phyloP scores from a whole-genome alignment of 2,113 vertebrate species.

The Passer domesticus region DNA sequence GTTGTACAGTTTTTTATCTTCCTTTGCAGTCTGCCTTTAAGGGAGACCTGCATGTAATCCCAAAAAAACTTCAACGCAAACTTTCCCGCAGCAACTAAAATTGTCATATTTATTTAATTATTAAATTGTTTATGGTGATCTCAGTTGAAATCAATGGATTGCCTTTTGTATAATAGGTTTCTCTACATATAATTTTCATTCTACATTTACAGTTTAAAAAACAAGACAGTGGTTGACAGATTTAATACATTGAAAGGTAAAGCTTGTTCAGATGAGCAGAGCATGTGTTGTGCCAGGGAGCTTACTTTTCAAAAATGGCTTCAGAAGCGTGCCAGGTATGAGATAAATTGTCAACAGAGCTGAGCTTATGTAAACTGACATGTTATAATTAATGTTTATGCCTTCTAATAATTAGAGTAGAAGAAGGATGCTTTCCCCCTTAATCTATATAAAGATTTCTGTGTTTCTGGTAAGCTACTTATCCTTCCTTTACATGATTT shows the following conservation, averaged over 20 bases:
- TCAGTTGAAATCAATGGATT: not conserved
- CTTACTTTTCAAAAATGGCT: slow-evolving; percentile 6
- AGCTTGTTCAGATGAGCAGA: not conserved
- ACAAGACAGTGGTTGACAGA: not conserved
- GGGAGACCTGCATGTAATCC: not conserved
- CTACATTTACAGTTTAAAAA: not conserved
- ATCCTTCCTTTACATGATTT: not conserved
- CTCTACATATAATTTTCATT: not conserved
- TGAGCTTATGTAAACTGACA: not conserved
- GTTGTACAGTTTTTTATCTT: not conserved
- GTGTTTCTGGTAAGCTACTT: not conserved
- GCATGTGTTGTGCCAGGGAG: not conserved
- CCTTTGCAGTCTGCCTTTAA: not conserved
- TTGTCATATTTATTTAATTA: not conserved
- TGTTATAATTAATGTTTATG: not conserved
- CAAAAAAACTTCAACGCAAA: not conserved
- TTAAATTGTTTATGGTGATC: not conserved
- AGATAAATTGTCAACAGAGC: not conserved
- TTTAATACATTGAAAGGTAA: not conserved
- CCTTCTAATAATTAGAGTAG: not conserved
- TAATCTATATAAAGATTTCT: not conserved
- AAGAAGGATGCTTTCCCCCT: not conserved
- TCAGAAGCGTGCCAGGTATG: not conserved
- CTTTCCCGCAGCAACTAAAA: not conserved
- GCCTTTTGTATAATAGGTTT: not conserved